Evolutionary conservation across 2,888 invertebrate species (phyloP).

Genomic region (Drosophila kuntzei): DNA sequence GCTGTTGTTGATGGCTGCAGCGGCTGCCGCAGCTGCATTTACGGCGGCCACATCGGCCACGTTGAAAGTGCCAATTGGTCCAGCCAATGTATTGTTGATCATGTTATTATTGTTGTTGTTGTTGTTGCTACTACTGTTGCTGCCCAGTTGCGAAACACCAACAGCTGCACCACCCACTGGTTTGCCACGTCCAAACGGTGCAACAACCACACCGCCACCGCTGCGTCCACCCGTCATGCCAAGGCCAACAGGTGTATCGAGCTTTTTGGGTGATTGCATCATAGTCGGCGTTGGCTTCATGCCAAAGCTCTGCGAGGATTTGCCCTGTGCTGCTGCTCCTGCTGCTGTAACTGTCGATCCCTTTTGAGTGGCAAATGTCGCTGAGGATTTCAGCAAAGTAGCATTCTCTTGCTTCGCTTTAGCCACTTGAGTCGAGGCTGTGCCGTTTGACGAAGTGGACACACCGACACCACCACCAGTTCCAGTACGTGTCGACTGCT

Average conservation of each 20-base stretch:
- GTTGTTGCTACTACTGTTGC: conserved; percentile 51
- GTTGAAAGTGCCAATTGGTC: conserved; percentile 83
- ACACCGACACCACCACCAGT: not conserved
- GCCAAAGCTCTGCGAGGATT: conserved; percentile 81
- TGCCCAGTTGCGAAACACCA: conserved; percentile 64
- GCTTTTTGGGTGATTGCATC: conserved; percentile 83
- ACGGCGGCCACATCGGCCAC: conserved; percentile 84
- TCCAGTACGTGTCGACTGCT: conserved; percentile 27
- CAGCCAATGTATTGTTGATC: conserved; percentile 81
- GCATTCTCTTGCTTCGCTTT: conserved; percentile 52
- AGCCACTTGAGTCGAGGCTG: conserved; percentile 7
- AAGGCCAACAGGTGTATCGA: conserved; percentile 45
- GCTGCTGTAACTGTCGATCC: conserved; percentile 8
- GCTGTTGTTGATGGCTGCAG: conserved; percentile 51
- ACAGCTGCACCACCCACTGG: conserved; percentile 60
- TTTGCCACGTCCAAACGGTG: conserved; percentile 82
- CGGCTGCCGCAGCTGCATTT: conserved; percentile 78
- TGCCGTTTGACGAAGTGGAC: conserved; percentile 44
- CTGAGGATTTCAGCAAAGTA: conserved; percentile 40
- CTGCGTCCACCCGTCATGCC: conserved; percentile 57
- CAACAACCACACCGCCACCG: conserved; percentile 76
- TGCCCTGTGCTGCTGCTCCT: conserved; percentile 19
- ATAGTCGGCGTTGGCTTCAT: conserved; percentile 86
- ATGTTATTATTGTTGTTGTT: conserved; percentile 65
- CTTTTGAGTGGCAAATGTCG: conserved; percentile 38